Percentiles rank a stretch among this genome's conserved stretches.
Conservation (phyloP, 2,888 invertebrate genomes). For the Trachelus tabidus region DNA sequence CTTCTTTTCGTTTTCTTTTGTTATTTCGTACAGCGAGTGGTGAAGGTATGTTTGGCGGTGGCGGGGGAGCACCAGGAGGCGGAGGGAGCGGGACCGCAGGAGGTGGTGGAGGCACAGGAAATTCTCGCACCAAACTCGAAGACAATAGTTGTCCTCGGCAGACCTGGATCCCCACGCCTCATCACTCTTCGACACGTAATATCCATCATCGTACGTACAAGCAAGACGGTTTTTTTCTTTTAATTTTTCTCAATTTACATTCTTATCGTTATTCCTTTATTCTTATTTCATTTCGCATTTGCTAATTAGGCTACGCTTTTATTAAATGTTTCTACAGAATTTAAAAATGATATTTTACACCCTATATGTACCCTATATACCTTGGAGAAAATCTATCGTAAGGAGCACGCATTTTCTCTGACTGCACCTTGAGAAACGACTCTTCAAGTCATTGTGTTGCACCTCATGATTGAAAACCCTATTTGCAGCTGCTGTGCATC, state of each 20-base stretch:
- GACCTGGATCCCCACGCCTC: constrained; percentile 62
- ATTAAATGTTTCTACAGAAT: background rate
- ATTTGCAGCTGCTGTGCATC: constrained; percentile 58
- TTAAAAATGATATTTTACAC: background rate
- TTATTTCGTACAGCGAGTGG: constrained; percentile 61
- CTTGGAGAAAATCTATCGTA: background rate
- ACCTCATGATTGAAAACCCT: background rate
- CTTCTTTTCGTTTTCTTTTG: constrained; percentile 39
- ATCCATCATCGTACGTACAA: constrained; percentile 64
- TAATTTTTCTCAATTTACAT: background rate
- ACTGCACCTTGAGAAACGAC: background rate
- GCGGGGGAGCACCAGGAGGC: constrained; percentile 38
- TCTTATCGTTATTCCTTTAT: constrained; percentile 1
- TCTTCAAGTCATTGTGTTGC: background rate
- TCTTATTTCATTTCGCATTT: constrained; percentile 16
- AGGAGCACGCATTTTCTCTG: background rate
- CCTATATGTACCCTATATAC: background rate
- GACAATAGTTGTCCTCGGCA: constrained; percentile 61
- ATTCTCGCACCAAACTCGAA: constrained; percentile 61
- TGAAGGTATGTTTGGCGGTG: constrained; percentile 62
- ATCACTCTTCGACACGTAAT: constrained; percentile 60
- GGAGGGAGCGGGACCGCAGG: constrained; percentile 56
- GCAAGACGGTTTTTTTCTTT: constrained; percentile 7
- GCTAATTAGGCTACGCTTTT: background rate
- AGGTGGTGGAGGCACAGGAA: constrained; percentile 58